A percentile compares a stretch with the other conserved stretches of the same genome.
Evolutionary conservation across 2,113 vertebrate species (phyloP).

Genomic region (Pangasianodon gigas): DNA sequence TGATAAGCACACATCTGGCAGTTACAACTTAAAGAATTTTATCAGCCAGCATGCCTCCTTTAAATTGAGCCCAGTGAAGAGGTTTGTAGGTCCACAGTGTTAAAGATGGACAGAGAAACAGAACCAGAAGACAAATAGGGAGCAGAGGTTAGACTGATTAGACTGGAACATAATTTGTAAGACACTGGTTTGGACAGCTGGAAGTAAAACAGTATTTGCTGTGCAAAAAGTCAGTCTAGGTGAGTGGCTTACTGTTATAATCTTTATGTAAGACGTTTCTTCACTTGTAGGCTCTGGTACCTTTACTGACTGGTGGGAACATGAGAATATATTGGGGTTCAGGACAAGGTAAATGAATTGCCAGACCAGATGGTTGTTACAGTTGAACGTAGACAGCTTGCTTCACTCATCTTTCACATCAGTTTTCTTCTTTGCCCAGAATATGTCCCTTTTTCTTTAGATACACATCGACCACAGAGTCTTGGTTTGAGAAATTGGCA

Average conservation of each 20-base stretch:
- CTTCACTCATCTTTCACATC: neutral
- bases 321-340: neutral
- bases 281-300: neutral
- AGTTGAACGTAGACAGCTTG: neutral
- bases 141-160: neutral
- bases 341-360: neutral
- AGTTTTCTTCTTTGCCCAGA: neutral
- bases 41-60: constrained; percentile 9
- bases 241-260: neutral
- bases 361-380: neutral
- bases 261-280: neutral
- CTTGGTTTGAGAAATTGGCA: neutral
- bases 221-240: neutral
- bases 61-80: neutral
- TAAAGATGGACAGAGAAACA: constrained; percentile 1
- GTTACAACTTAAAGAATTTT: constrained; percentile 4
- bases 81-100: neutral
- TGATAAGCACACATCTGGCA: constrained; percentile 12
- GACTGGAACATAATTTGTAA: neutral
- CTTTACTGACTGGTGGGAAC: neutral
- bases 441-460: neutral
- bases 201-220: neutral
- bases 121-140: neutral
- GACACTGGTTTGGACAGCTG: neutral
- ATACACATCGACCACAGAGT: neutral